A percentile compares a stretch with the other conserved stretches of the same genome.
phyloP scores from a whole-genome alignment of 2,113 vertebrate species.

The Meriones unguiculatus region DNA sequence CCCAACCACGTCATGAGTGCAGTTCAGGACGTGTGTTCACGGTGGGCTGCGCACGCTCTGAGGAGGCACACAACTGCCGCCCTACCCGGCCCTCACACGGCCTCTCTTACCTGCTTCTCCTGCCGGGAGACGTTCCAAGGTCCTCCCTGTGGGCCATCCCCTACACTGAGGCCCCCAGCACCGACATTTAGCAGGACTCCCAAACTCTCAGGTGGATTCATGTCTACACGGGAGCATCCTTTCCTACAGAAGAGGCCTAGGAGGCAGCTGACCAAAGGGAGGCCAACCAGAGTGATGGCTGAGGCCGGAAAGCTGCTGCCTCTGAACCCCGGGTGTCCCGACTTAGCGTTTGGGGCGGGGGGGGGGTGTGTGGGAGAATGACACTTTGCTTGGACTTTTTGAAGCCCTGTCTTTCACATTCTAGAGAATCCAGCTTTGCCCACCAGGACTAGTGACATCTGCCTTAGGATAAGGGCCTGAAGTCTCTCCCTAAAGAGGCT shows the following conservation, averaged over 20 bases:
- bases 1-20: neutral
- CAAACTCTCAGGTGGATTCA: neutral
- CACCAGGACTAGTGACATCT: neutral
- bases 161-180: neutral
- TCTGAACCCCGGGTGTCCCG: neutral
- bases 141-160: neutral
- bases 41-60: neutral
- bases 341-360: neutral
- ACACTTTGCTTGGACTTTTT: neutral
- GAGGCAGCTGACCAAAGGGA: neutral
- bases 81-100: neutral
- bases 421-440: neutral
- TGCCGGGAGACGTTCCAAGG: neutral
- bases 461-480: neutral
- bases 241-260: neutral
- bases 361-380: fast-evolving
- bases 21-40: neutral
- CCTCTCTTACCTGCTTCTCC: neutral
- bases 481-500: neutral
- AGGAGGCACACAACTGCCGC: neutral
- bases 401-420: neutral
- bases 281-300: neutral
- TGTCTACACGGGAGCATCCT: neutral
- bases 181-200: neutral
- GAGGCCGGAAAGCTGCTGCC: neutral